Evolutionary conservation across 1,140 invertebrate species (phyloP).

Genomic region (Musca domestica): DNA sequence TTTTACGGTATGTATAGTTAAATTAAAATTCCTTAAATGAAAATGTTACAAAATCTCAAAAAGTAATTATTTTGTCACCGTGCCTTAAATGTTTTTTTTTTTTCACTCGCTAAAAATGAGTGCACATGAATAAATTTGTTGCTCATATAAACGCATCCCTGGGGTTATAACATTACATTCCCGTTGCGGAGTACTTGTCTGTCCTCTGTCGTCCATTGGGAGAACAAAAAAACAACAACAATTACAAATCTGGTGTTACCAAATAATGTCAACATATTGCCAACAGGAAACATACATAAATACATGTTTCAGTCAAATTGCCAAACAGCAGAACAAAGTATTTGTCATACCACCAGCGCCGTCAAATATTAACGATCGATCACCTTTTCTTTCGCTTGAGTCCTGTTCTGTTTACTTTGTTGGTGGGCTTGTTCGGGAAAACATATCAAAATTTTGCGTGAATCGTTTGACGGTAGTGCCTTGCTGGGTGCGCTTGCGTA

Average conservation of each 20-base stretch:
- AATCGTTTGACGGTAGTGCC: too few species aligned
- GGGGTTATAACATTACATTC: not conserved
- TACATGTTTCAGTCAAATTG: not conserved
- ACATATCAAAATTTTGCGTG: too few species aligned
- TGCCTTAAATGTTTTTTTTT: too few species aligned
- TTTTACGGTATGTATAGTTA: too few species aligned
- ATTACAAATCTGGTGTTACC: not conserved
- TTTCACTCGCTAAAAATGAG: too few species aligned
- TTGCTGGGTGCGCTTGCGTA: too few species aligned
- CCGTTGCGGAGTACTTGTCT: not conserved
- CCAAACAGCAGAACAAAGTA: not conserved
- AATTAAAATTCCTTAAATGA: not conserved
- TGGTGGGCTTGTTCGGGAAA: too few species aligned
- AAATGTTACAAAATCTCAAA: too few species aligned
- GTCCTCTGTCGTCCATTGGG: not conserved
- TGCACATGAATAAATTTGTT: too few species aligned
- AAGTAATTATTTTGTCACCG: too few species aligned
- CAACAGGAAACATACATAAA: not conserved
- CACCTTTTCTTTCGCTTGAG: not conserved
- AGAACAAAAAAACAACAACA: not conserved
- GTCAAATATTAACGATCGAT: not conserved
- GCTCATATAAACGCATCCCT: too few species aligned
- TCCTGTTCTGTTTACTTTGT: too few species aligned
- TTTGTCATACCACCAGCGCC: constrained; percentile 3
- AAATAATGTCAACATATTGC: constrained; percentile 19